A percentile compares a stretch with the other conserved stretches of the same genome.
Evolutionary conservation across 2,888 invertebrate species (phyloP).

Genomic region (Tetragonula carbonaria): DNA sequence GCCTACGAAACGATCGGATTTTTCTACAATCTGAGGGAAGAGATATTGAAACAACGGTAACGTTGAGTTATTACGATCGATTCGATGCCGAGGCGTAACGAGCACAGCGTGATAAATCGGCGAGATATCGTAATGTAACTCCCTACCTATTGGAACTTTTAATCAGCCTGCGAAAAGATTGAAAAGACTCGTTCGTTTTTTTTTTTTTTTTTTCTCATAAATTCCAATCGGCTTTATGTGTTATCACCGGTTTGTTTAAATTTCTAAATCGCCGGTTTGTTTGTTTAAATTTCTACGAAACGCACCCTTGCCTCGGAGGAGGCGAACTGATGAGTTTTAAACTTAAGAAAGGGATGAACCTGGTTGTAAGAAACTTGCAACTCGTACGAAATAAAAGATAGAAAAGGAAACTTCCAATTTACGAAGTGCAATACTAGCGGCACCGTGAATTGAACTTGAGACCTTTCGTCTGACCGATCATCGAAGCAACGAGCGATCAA

Average conservation of each 20-base stretch:
- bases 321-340: too few species aligned
- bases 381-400: background rate
- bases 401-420: background rate
- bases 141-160: background rate
- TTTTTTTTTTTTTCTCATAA: too few species aligned
- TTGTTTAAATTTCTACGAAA: too few species aligned
- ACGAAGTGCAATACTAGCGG: background rate
- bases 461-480: background rate
- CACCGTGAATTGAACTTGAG: background rate
- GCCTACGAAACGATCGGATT: background rate
- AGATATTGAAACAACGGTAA: conserved; percentile 12
- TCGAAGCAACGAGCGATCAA: background rate
- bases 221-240: background rate
- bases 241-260: background rate
- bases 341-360: too few species aligned
- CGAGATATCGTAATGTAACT: conserved; percentile 1
- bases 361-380: too few species aligned
- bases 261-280: background rate
- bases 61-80: conserved; percentile 21
- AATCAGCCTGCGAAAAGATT: background rate
- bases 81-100: background rate
- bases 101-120: background rate
- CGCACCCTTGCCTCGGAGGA: too few species aligned
- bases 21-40: background rate
- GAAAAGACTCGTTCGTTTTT: background rate